Percentiles rank a stretch among this genome's conserved stretches.
These are phyloP conservation scores for Heliothis subflexa DNA, from an alignment of 1,140 invertebrate species.

Conservation along the genomic window DNA sequence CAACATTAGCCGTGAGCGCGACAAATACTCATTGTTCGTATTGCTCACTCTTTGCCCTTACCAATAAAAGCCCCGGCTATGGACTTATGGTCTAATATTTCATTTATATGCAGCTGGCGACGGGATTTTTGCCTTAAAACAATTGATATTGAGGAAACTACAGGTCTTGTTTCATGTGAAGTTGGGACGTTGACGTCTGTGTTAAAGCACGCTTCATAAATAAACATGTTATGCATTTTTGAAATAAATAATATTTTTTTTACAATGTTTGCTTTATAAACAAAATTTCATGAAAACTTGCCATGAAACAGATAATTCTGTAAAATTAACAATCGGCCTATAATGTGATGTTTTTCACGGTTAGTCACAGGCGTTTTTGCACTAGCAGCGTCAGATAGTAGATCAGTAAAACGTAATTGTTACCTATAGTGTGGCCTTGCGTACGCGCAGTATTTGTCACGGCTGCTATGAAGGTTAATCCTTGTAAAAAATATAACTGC, in stretches of 20 bases:
- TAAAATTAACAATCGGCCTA: neutral
- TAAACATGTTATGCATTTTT: neutral
- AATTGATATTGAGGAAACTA: constrained; percentile 27
- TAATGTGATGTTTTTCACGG: constrained; percentile 8
- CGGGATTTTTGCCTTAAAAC: constrained; percentile 24
- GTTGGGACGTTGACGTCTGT: neutral
- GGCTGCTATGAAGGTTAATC: constrained; percentile 30
- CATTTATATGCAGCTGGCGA: constrained; percentile 50
- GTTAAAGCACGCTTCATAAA: neutral
- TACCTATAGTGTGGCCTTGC: constrained; percentile 37
- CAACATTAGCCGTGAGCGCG: constrained; percentile 53
- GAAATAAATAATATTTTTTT: neutral
- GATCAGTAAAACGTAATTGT: constrained; percentile 34
- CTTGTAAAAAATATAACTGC: constrained; percentile 27
- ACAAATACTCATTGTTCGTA: constrained; percentile 59
- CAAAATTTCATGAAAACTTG: neutral
- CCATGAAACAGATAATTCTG: neutral
- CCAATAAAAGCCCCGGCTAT: constrained; percentile 53
- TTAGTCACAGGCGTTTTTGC: constrained; percentile 28
- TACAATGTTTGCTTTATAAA: neutral
- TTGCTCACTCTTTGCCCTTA: constrained; percentile 50
- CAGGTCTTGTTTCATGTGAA: constrained; percentile 21
- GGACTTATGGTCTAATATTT: constrained; percentile 53
- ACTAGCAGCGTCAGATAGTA: neutral
- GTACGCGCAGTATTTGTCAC: constrained; percentile 7